Evolutionary conservation across 1,140 invertebrate genomes (phyloP).

Genomic region (Trypoxylus dichotomus): DNA sequence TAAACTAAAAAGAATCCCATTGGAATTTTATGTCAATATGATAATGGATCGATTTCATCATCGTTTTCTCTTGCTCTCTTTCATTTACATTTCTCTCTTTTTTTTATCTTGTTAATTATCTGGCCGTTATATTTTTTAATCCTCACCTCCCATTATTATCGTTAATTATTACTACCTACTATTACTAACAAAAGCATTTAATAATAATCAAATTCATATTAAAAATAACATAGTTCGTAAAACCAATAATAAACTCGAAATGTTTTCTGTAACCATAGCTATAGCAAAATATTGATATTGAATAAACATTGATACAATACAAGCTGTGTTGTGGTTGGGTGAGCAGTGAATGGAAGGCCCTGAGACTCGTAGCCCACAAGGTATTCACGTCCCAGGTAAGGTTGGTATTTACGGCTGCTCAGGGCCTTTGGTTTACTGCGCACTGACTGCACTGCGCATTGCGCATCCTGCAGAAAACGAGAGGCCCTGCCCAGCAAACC

Average conservation of each 20-base stretch:
- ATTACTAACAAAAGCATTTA: conserved; percentile 31
- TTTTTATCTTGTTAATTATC: conserved; percentile 35
- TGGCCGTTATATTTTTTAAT: conserved; percentile 34
- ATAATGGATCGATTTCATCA: neutral
- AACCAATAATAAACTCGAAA: conserved; percentile 29
- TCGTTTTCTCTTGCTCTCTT: conserved; percentile 33
- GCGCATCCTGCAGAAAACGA: conserved; percentile 21
- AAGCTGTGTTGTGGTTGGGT: conserved; percentile 43
- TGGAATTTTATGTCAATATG: no score
- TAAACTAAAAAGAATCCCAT: neutral
- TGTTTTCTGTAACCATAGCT: conserved; percentile 40
- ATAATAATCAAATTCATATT: conserved; percentile 4
- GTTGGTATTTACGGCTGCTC: conserved; percentile 48
- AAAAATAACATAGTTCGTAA: conserved; percentile 33
- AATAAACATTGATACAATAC: conserved; percentile 44
- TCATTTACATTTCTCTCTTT: conserved; percentile 32
- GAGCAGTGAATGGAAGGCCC: conserved; percentile 48
- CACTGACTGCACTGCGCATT: conserved; percentile 40
- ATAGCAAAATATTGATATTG: conserved; percentile 40
- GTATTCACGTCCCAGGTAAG: conserved; percentile 46
- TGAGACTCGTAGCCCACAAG: conserved; percentile 41
- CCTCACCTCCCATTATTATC: conserved; percentile 30
- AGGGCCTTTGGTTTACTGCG: conserved; percentile 53
- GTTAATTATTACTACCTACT: conserved; percentile 10
- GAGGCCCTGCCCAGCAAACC: neutral